phyloP scores from a whole-genome alignment of 2,888 invertebrate species.

The Clanis bilineata region DNA sequence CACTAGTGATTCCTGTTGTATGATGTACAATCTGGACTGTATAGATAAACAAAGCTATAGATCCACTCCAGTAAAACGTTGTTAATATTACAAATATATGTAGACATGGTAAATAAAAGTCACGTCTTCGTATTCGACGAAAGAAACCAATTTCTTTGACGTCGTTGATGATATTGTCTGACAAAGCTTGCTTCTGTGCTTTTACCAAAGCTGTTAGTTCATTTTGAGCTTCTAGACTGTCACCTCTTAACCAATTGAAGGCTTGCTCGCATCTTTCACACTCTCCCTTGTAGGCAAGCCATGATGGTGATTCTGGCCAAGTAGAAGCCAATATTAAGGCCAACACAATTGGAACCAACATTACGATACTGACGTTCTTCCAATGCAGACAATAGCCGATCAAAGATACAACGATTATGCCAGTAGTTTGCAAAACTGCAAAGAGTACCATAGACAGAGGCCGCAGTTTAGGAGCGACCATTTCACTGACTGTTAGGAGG shows the following conservation, averaged over 20 bases:
- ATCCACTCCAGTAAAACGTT: constrained; percentile 31
- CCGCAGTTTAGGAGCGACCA: constrained; percentile 31
- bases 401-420: neutral
- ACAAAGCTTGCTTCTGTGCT: constrained; percentile 21
- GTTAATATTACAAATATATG: constrained; percentile 27
- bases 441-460: constrained; percentile 19
- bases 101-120: constrained; percentile 30
- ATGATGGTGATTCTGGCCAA: constrained; percentile 33
- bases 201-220: constrained; percentile 26
- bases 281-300: constrained; percentile 31
- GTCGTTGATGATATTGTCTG: neutral
- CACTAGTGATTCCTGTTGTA: constrained; percentile 24
- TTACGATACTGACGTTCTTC: constrained; percentile 10
- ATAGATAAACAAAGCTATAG: constrained; percentile 26
- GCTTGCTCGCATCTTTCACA: constrained; percentile 28
- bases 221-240: constrained; percentile 21
- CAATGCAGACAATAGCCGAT: constrained; percentile 13
- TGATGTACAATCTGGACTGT: constrained; percentile 25
- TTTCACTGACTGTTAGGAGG: constrained; percentile 24
- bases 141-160: constrained; percentile 2
- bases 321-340: constrained; percentile 22
- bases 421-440: constrained; percentile 1
- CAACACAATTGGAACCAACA: constrained; percentile 15
- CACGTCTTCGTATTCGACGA: constrained; percentile 21
- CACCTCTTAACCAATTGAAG: constrained; percentile 30